phyloP scores from a whole-genome alignment of 2,888 invertebrate species.

The Tupiocoris notatus region DNA sequence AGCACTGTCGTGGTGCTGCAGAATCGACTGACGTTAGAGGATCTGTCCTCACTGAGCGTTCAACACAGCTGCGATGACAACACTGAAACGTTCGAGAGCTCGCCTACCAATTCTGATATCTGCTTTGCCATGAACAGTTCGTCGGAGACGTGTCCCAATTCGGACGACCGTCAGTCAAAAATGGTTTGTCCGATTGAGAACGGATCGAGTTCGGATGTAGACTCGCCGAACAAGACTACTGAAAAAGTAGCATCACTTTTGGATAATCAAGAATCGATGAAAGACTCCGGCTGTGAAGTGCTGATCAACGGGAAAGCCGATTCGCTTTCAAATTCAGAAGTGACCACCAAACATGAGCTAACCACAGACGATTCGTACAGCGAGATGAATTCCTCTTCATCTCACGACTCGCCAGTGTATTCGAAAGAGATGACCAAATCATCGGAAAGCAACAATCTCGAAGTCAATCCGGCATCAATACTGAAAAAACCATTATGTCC shows the following conservation, averaged over 20 bases:
- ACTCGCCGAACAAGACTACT: not conserved
- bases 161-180: constrained; percentile 1
- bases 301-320: constrained; percentile 33
- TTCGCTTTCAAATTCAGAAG: constrained; percentile 21
- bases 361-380: constrained; percentile 34
- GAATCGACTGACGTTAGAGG: not conserved
- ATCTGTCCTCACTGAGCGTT: constrained; percentile 7
- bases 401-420: constrained; percentile 28
- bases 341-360: constrained; percentile 25
- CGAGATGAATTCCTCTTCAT: constrained; percentile 22
- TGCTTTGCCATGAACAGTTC: constrained; percentile 18
- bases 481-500: constrained; percentile 10
- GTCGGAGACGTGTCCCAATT: constrained; percentile 7
- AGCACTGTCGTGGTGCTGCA: constrained; percentile 19
- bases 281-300: constrained; percentile 34
- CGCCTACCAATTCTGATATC: constrained; percentile 26
- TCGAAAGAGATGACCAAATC: constrained; percentile 14
- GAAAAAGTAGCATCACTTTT: not conserved
- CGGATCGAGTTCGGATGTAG: not conserved
- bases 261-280: constrained; percentile 18
- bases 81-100: constrained; percentile 34
- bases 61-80: constrained; percentile 13
- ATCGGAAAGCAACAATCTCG: constrained; percentile 8
- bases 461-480: constrained; percentile 26
- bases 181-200: not conserved